Evolutionary conservation across 2,113 vertebrate genomes (phyloP), one percentile per base, ranked within the genome.

Genomic region (Notothenia rossii): DNA sequence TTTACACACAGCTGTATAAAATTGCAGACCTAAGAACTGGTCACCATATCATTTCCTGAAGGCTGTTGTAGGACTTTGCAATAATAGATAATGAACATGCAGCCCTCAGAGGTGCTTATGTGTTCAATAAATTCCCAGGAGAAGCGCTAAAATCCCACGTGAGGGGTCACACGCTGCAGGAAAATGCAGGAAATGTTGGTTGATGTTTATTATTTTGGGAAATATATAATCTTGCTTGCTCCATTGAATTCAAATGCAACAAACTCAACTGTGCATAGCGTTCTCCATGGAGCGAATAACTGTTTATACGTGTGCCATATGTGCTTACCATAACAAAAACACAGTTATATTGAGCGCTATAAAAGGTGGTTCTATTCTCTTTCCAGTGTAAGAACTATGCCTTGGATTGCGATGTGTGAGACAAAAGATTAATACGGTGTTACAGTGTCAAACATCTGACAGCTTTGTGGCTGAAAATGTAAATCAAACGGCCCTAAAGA

Each of bases 231-330:
- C 76, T 68, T 54, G 67, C 79, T 79, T 69, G 86, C 91, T 94
- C 85, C 75, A 81, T 83, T 86, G 84, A 81, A 75, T 88, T 69
- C 73, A 59, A 93, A 93, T 92, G 83, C 90, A 86, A 90, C 65
- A 85, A 84, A 87, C 65, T 88, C 91, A 93, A 90, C 85, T 88
- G 84, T 17, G 71, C 69, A 76, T 68, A 48, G 61, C 63, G 2
- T 81, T 81, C 80, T 80, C 85, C 86, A 22, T 84, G 61, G 56
- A 88, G 87, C 81, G 86, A 93, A 87, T 77, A 88, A 81, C 72
- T 81, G 77, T 91, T 87, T 89, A 79, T 86, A 59, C 33, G 58
- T 22, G 15, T 70, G 82, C 85, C 86, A 80, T 80, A 90, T 93
- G 83, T 77, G 74, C 3, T 33, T 63, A 46, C 65, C 33, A 65